phyloP scores from a whole-genome alignment of 2,113 vertebrate genomes.

The Pterocles orientalis region DNA sequence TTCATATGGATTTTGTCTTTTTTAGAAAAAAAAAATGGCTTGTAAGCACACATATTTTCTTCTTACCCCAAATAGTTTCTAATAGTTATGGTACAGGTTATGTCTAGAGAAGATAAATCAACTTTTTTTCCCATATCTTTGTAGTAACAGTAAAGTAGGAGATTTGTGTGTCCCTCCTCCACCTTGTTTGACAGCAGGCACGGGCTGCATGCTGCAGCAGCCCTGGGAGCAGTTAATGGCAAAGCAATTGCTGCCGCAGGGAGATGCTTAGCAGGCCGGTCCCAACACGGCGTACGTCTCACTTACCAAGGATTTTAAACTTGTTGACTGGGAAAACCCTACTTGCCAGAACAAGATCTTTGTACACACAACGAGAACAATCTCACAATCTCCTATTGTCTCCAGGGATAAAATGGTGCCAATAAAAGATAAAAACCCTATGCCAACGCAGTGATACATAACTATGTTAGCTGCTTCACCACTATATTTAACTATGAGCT shows the following conservation, averaged over 20 bases:
- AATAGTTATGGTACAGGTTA: background rate
- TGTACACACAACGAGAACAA: constrained; percentile 62
- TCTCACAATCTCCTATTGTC: constrained; percentile 80
- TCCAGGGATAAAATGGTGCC: constrained; percentile 63
- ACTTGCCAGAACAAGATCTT: constrained; percentile 78
- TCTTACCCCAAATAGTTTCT: background rate
- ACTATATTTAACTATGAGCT: constrained; percentile 36
- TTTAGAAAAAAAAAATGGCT: background rate
- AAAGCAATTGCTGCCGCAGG: background rate
- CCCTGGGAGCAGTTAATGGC: background rate
- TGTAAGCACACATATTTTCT: background rate
- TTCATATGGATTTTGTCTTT: background rate
- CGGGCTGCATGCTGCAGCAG: constrained; percentile 6
- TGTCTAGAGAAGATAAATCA: background rate
- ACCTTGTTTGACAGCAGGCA: background rate
- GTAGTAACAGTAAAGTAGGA: background rate
- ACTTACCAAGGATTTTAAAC: constrained; percentile 66
- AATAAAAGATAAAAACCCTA: constrained; percentile 58
- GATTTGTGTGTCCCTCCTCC: background rate
- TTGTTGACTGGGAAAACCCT: constrained; percentile 63
- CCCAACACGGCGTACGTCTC: constrained; percentile 41
- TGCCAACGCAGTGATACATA: constrained; percentile 50
- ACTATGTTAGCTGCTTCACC: constrained; percentile 68
- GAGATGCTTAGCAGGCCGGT: constrained; percentile 64
- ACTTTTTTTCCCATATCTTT: background rate